These are phyloP conservation scores for Epistrophe grossulariae DNA, from an alignment of 2,888 invertebrate genomes.

Conservation along the genomic window DNA sequence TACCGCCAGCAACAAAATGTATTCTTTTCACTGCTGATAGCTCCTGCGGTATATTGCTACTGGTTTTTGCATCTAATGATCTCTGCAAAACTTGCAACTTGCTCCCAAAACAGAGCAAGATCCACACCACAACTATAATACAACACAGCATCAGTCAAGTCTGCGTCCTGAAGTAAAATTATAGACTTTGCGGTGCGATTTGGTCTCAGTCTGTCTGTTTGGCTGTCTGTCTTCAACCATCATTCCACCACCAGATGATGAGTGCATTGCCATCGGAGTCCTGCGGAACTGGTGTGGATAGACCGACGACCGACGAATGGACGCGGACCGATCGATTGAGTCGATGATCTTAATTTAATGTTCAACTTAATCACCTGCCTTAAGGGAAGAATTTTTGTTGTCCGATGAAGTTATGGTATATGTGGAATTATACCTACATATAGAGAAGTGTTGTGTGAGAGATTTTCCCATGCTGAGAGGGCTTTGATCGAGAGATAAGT, in stretches of 20 bases:
- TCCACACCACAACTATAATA: background rate
- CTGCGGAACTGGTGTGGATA: conserved; percentile 30
- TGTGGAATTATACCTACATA: background rate
- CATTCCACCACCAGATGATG: conserved; percentile 71
- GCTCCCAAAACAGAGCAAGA: conserved; percentile 68
- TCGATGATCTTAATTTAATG: conserved; percentile 76
- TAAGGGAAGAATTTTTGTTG: conserved; percentile 47
- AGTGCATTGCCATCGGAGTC: conserved; percentile 59
- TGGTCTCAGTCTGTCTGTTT: conserved; percentile 63
- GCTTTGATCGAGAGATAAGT: conserved; percentile 43
- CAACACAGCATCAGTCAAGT: conserved; percentile 43
- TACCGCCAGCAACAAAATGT: conserved; percentile 46
- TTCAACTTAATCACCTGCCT: conserved; percentile 73
- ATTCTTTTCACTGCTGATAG: conserved; percentile 25
- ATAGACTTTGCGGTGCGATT: conserved; percentile 72
- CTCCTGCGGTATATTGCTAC: conserved; percentile 66
- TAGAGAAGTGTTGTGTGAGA: conserved; percentile 45
- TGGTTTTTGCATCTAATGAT: conserved; percentile 73
- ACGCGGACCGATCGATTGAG: conserved; percentile 49
- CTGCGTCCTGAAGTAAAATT: conserved; percentile 56
- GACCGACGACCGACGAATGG: conserved; percentile 36
- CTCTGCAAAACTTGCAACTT: conserved; percentile 56
- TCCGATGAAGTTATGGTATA: conserved; percentile 19
- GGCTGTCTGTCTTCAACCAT: conserved; percentile 46
- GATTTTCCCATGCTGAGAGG: conserved; percentile 66